These are phyloP conservation scores for Dasysyrphus albostriatus DNA, from an alignment of 2,888 invertebrate species.

Conservation along the genomic window DNA sequence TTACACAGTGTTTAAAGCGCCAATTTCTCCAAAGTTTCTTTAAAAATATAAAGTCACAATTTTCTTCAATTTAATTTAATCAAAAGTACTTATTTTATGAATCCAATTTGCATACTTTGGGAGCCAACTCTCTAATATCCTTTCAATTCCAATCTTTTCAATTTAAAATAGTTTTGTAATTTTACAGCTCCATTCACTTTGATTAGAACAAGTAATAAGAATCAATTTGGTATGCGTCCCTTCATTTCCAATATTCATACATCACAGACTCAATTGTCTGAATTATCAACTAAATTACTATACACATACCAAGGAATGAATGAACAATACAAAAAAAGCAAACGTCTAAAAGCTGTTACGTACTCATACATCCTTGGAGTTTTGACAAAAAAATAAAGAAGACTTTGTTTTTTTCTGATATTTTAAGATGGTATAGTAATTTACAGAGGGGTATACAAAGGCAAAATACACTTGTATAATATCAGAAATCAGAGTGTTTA, in stretches of 20 bases:
- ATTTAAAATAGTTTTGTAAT: slow-evolving; percentile 10
- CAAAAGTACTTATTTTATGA: no score
- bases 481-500: no score
- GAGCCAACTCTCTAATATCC: not conserved
- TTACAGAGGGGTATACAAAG: not conserved
- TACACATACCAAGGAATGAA: slow-evolving; percentile 4
- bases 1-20: no score
- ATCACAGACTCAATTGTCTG: slow-evolving; percentile 52
- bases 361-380: not conserved
- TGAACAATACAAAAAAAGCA: slow-evolving; percentile 34
- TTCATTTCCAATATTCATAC: slow-evolving; percentile 21
- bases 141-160: not conserved
- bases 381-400: slow-evolving; percentile 31
- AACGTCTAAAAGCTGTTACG: not conserved
- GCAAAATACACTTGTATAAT: no score
- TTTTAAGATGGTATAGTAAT: no score
- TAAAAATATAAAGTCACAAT: no score
- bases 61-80: no score
- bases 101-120: not conserved
- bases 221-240: slow-evolving; percentile 24
- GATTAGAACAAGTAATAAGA: slow-evolving; percentile 13
- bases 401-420: not conserved
- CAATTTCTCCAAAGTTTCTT: no score
- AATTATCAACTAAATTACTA: slow-evolving; percentile 46
- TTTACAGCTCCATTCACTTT: slow-evolving; percentile 16